phyloP scores from a whole-genome alignment of 2,797 vertebrate species.

The Ataeniobius toweri region DNA sequence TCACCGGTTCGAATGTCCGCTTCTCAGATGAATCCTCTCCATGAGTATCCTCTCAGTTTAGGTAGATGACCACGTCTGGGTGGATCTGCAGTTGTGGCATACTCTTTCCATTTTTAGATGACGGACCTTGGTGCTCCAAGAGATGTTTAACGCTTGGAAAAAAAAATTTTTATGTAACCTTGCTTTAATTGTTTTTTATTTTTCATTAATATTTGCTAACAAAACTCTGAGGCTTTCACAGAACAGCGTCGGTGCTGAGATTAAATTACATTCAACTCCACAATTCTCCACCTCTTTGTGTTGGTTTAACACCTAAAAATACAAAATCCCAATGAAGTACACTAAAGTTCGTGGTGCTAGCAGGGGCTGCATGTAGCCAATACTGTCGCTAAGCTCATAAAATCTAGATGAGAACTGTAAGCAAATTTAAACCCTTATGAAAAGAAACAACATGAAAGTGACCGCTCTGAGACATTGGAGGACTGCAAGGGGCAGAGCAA shows the following conservation, averaged over 20 bases:
- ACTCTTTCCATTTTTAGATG: too few relatives aligned
- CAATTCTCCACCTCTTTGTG: background rate
- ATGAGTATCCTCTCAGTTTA: too few relatives aligned
- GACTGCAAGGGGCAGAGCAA: slow-evolving; percentile 25
- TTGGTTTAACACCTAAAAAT: background rate
- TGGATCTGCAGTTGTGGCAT: too few relatives aligned
- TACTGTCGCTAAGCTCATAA: slow-evolving; percentile 32
- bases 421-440: slow-evolving; percentile 36
- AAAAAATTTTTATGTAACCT: too few relatives aligned
- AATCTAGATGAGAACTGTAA: slow-evolving; percentile 16
- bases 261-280: background rate
- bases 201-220: background rate
- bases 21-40: too few relatives aligned
- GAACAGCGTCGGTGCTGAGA: background rate
- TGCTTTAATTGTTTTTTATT: background rate
- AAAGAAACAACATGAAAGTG: slow-evolving; percentile 32
- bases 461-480: slow-evolving; percentile 24
- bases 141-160: too few relatives aligned
- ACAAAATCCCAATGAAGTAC: background rate
- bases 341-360: background rate
- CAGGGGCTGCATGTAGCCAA: background rate
- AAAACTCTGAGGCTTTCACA: slow-evolving; percentile 1
- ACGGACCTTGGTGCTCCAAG: too few relatives aligned
- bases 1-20: too few relatives aligned
- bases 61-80: too few relatives aligned